phyloP scores from a whole-genome alignment of 2,888 invertebrate genomes.

The Lithophane ornitopus region DNA sequence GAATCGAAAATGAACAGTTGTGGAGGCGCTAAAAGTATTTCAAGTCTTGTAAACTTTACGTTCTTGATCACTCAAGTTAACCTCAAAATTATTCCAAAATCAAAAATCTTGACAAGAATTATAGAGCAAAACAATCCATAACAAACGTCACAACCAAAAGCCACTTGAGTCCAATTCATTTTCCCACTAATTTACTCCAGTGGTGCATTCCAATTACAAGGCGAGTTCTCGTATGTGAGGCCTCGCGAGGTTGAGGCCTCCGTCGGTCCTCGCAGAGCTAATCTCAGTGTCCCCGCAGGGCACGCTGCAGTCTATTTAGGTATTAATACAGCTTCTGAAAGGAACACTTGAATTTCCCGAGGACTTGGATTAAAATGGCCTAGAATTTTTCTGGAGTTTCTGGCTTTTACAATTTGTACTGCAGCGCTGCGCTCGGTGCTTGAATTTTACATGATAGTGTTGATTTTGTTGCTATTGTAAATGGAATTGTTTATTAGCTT shows the following conservation, averaged over 20 bases:
- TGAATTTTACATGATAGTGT: conserved; percentile 41
- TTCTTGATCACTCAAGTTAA: background rate
- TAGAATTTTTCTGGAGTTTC: conserved; percentile 54
- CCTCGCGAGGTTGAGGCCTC: conserved; percentile 39
- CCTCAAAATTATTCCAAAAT: background rate
- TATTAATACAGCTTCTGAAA: conserved; percentile 71
- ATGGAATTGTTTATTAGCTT: conserved; percentile 51
- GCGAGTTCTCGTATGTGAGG: conserved; percentile 36
- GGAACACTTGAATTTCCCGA: conserved; percentile 64
- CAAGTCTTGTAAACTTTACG: background rate
- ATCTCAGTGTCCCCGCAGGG: conserved; percentile 74
- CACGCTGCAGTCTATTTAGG: conserved; percentile 68
- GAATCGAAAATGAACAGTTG: background rate
- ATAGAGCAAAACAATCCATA: background rate
- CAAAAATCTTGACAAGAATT: background rate
- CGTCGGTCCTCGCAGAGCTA: conserved; percentile 64
- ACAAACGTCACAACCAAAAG: conserved; percentile 2
- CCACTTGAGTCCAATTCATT: conserved; percentile 43
- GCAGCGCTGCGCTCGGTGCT: background rate
- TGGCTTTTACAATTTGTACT: conserved; percentile 39
- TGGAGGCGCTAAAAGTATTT: background rate
- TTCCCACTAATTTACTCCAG: conserved; percentile 45
- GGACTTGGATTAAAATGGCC: conserved; percentile 62
- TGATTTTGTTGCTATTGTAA: conserved; percentile 56
- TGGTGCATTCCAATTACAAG: conserved; percentile 50